These are phyloP conservation scores for Coilia nasus DNA, from an alignment of 2,797 vertebrate genomes.

Conservation along the genomic window DNA sequence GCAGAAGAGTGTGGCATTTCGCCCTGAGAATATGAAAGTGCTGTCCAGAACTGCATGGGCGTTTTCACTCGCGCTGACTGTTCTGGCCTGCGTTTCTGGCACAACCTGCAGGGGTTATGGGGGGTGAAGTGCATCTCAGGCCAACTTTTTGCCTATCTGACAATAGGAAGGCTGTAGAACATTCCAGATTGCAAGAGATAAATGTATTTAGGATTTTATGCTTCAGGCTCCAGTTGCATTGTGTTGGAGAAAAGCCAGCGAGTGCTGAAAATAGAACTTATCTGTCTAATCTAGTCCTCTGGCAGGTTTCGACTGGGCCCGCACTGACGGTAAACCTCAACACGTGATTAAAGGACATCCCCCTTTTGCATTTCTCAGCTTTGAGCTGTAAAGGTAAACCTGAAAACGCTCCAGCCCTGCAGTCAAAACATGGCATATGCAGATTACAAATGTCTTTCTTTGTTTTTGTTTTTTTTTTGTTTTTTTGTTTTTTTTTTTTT, in stretches of 20 bases:
- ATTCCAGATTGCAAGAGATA: conserved; percentile 50
- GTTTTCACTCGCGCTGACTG: conserved; percentile 44
- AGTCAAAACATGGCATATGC: neutral
- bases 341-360: conserved; percentile 25
- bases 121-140: conserved; percentile 27
- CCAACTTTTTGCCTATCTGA: conserved; percentile 41
- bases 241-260: conserved; percentile 19
- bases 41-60: conserved; percentile 42
- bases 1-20: conserved; percentile 33
- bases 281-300: conserved; percentile 38
- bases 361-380: neutral
- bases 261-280: conserved; percentile 52
- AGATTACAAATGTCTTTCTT: neutral
- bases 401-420: neutral
- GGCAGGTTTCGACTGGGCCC: conserved; percentile 39
- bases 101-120: conserved; percentile 39
- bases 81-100: conserved; percentile 41
- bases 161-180: conserved; percentile 35
- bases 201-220: conserved; percentile 37
- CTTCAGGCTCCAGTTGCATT: conserved; percentile 38
- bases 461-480: neutral
- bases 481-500: neutral
- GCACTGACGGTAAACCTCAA: neutral
- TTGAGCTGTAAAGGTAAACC: neutral
- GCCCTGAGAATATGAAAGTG: conserved; percentile 44